phyloP scores from a whole-genome alignment of 2,888 invertebrate genomes.

The Archaeoteleia sp. region DNA sequence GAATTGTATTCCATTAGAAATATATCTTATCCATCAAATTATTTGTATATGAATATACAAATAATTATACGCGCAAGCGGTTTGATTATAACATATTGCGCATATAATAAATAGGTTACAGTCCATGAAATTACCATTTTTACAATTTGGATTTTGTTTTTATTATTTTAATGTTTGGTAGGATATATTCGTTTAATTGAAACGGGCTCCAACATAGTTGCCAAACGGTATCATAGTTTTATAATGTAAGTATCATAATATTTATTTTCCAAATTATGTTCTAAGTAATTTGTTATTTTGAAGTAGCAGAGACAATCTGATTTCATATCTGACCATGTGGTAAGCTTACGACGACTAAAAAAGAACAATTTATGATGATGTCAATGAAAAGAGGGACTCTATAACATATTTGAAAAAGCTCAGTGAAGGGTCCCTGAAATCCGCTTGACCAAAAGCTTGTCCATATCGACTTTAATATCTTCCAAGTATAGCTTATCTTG shows the following conservation, averaged over 20 bases:
- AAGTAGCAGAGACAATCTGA: not conserved
- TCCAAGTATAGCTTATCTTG: slow-evolving; percentile 34
- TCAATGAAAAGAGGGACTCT: slow-evolving; percentile 37
- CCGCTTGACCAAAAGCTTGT: slow-evolving; percentile 43
- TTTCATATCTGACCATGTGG: slow-evolving; percentile 4
- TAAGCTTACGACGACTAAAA: slow-evolving; percentile 17
- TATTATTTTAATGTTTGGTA: too few species aligned
- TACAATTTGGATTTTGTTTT: too few species aligned
- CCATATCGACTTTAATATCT: slow-evolving; percentile 33
- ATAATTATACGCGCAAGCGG: too few species aligned
- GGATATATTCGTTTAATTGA: too few species aligned
- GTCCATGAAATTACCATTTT: too few species aligned
- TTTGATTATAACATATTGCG: too few species aligned
- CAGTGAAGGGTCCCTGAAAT: slow-evolving; percentile 41
- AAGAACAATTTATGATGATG: slow-evolving; percentile 31
- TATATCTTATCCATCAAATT: too few species aligned
- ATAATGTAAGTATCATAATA: not conserved
- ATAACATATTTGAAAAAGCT: slow-evolving; percentile 42
- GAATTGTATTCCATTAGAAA: too few species aligned
- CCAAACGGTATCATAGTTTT: too few species aligned
- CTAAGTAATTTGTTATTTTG: not conserved
- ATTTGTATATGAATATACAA: too few species aligned
- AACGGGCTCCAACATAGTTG: too few species aligned
- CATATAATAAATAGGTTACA: too few species aligned
- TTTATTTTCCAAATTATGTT: slow-evolving; percentile 14